These are phyloP conservation scores for Synanthedon andrenaeformis DNA, from an alignment of 2,888 invertebrate species.

Conservation along the genomic window DNA sequence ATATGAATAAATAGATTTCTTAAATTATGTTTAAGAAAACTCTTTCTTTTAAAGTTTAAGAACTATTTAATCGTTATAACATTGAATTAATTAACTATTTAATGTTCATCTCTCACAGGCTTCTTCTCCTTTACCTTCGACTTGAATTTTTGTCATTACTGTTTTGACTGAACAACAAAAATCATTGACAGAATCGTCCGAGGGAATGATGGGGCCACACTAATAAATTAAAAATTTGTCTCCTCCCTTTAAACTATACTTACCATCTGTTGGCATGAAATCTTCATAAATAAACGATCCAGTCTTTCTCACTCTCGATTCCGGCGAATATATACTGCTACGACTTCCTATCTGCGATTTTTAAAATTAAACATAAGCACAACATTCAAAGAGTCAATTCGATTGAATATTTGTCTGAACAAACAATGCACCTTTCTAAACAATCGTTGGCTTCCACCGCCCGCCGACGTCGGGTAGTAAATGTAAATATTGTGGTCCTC, in stretches of 20 bases:
- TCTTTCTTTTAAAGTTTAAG: no score
- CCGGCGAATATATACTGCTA: conserved; percentile 98
- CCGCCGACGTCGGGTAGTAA: conserved; percentile 98
- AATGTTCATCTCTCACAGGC: no score
- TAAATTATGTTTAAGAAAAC: no score
- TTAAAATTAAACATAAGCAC: not conserved
- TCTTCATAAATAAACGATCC: conserved; percentile 99
- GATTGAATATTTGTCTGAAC: not conserved
- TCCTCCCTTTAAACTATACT: conserved; percentile 18
- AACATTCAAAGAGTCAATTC: not conserved
- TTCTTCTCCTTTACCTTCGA: no score
- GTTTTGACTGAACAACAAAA: no score
- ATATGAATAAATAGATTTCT: no score
- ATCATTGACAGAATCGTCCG: no score
- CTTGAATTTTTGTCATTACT: no score
- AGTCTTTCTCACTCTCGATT: conserved; percentile 94
- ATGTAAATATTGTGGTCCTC: conserved; percentile 99
- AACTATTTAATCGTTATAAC: no score
- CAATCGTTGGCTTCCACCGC: conserved; percentile 96
- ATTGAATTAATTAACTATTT: no score
- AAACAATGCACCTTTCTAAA: conserved; percentile 87
- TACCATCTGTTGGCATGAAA: conserved; percentile 99
- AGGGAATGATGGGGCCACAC: no score
- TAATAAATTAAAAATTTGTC: no score
- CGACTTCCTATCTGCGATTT: conserved; percentile 90